Evolutionary conservation across 2,113 vertebrate genomes (phyloP), one percentile per base, ranked within the genome.

Genomic region (Hyperoodon ampullatus): DNA sequence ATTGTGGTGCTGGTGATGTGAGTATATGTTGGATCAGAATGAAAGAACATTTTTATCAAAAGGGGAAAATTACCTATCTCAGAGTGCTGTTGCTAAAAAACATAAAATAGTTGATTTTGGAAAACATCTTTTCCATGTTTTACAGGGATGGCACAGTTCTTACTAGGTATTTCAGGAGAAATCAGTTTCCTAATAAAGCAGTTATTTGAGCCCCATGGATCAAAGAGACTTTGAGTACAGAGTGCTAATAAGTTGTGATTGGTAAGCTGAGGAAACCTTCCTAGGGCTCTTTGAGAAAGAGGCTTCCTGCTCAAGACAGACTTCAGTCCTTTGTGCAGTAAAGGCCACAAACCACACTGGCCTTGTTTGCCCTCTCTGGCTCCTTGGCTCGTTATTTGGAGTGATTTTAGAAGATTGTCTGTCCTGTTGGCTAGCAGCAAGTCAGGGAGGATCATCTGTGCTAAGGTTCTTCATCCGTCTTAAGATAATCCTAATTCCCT

Each of bases 391-490:
- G 0, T 24, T 23, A 58, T 21, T 35, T 80, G 33, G 77, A 33
- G 35, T 19, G 0, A 2, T 58, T 50, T 50, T 26, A 83, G 70
- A 39, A 89, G 28, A 15, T 15, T 50, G 23, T 10, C 8, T 1
- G 13, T 74, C 28, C 13, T 90, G 23, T 71, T 8, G n/a, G 21
- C 15, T 65, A 9, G 19, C 1, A 50, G 47, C 33, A 26, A 70
- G n/a, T 61, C 4, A 18, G 26, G 30, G 58, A 71, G 72, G 72
- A 65, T 65, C 72, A 15, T 68, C 85, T 11, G 8, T 53, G 12
- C 83, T 86, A 2, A 66, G 35, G 3, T 65, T 87, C 81, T 60
- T 96, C 72, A 86, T 96, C 94, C 23, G 1, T 28, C 53, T 85
- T 77, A 94, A 66, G 53, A 60, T n/a, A 7, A 58, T 75, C 60